A percentile compares a stretch with the other conserved stretches of the same genome.
Evolutionary conservation across 2,797 vertebrate species (phyloP).

Genomic region (Peromyscus melanophrys): DNA sequence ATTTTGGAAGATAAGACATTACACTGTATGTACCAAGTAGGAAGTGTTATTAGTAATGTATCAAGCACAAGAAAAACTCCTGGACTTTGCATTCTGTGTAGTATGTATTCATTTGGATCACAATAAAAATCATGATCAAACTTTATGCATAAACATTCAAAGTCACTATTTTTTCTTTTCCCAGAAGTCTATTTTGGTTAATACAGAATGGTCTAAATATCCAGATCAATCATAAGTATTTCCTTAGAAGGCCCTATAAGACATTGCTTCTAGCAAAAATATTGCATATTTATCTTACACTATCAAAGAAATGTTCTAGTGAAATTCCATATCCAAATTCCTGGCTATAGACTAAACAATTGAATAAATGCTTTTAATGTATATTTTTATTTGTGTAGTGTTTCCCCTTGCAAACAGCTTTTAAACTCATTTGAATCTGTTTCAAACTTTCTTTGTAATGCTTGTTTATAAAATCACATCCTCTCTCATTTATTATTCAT

Average conservation of each 20-base stretch:
- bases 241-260: conserved; percentile 41
- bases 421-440: not conserved
- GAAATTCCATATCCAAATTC: not conserved
- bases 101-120: too few relatives aligned
- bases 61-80: too few relatives aligned
- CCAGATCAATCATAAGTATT: not conserved
- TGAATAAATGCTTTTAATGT: not conserved
- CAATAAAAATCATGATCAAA: too few relatives aligned
- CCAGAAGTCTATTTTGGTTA: not conserved
- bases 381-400: not conserved
- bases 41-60: conserved; percentile 78
- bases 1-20: conserved; percentile 36
- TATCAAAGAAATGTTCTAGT: not conserved
- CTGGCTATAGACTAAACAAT: not conserved
- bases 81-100: too few relatives aligned
- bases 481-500: not conserved
- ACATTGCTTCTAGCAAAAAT: conserved; percentile 17
- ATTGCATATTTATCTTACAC: not conserved
- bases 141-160: conserved; percentile 36
- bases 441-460: not conserved
- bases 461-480: not conserved
- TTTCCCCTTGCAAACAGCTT: not conserved
- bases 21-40: conserved; percentile 73
- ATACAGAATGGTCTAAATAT: not conserved
- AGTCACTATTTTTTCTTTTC: conserved; percentile 22